Evolutionary conservation across 2,113 vertebrate species (phyloP), one percentile per base, ranked within the genome.

Genomic region (Willisornis vidua): DNA sequence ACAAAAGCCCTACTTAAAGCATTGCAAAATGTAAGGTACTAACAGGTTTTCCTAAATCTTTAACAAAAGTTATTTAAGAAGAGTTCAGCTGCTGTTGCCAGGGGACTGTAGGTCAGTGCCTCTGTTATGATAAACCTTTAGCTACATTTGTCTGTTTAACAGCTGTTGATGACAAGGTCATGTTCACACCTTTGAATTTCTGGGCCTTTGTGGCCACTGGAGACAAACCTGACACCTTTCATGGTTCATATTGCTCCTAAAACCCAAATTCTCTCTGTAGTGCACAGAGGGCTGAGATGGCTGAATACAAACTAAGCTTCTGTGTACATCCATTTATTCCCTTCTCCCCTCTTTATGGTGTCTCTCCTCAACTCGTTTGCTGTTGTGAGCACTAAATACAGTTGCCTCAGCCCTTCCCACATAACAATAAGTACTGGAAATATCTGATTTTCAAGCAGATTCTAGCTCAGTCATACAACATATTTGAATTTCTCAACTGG

Each of bases 121-220:
- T 91, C 55, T 78, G 46, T 77, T 90, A 52, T 1, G 46, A 68
- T 66, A 86, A 90, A 78, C 61, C 73, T 52, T 55, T 3, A 37
- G 49, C 77, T 87, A 66, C 28, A 19, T 75, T 86, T 92, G 45
- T 86, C 80, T 95, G 70, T 49, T 75, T 75, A 87, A 73, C 41
- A 72, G 80, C 80, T 89, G 91, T 46, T 91, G 94, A 65, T 91
- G 95, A 94, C 89, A 94, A 87, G 91, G 95, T 95, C 80, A 58
- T 15, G 89, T 89, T 96, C 84, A 79, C 81, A 91, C 84, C 87
- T 89, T 75, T 77, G 95, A 74, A 90, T 90, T 94, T 81, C 93
- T 94, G 29, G 35, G 23, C 88, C 37, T 29, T 81, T 35, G 33
- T 70, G 75, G 78, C 70, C 62, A 6, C 81, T 62, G 4, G 74